These are phyloP conservation scores for Smutsia gigantea DNA, from an alignment of 2,797 vertebrate genomes.

Conservation along the genomic window DNA sequence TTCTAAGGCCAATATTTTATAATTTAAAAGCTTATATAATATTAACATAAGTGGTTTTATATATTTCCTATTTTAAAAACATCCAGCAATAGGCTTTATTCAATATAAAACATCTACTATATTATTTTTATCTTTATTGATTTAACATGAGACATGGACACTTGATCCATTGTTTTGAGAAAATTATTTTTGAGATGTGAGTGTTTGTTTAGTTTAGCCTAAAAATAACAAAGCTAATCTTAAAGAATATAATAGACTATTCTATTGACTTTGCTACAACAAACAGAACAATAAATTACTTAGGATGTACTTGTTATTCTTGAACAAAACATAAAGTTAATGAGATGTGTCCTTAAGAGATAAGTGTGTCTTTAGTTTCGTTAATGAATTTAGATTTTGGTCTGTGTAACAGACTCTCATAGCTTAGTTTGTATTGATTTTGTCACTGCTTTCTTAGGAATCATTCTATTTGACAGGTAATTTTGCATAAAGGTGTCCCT, in stretches of 20 bases:
- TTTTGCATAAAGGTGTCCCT: neutral
- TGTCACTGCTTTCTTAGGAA: constrained; percentile 11
- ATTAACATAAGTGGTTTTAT: constrained; percentile 5
- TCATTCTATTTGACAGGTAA: constrained; percentile 49
- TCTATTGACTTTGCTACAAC: constrained; percentile 59
- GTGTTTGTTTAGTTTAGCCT: constrained; percentile 77
- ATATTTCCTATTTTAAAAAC: neutral
- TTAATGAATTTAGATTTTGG: neutral
- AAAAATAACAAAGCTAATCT: constrained; percentile 76
- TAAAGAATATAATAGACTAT: constrained; percentile 68
- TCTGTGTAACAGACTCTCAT: neutral
- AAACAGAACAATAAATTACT: constrained; percentile 65
- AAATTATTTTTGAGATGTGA: constrained; percentile 73
- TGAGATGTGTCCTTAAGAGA: constrained; percentile 51
- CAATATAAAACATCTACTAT: neutral
- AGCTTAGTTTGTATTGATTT: constrained; percentile 17
- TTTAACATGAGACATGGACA: constrained; percentile 38
- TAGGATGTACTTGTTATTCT: constrained; percentile 67
- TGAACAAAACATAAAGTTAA: constrained; percentile 55
- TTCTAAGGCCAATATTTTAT: constrained; percentile 28
- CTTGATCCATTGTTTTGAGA: constrained; percentile 71
- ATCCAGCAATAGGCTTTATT: neutral
- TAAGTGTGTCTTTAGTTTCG: neutral
- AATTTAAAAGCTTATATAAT: constrained; percentile 8
- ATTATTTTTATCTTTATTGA: constrained; percentile 57